Conservation (phyloP, 2,888 invertebrate species). For the Lochmaea crataegi region DNA sequence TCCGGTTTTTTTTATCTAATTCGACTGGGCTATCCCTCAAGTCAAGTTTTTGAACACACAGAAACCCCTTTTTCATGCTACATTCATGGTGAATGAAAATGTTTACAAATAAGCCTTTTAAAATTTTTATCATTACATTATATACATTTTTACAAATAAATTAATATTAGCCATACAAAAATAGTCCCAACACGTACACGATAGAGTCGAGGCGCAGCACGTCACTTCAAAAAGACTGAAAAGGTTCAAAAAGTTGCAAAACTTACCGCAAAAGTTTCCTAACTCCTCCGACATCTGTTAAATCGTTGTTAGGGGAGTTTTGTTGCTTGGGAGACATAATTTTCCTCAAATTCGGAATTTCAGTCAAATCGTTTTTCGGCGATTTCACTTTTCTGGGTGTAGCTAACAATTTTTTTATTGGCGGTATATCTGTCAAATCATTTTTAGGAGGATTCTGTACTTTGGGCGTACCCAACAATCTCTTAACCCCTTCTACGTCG, state of each 20-base stretch:
- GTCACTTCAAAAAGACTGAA: conserved; percentile 48
- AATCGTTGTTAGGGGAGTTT: conserved; percentile 44
- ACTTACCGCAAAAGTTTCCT: conserved; percentile 51
- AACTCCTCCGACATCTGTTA: conserved; percentile 43
- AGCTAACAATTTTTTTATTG: conserved; percentile 51
- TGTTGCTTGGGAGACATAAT: conserved; percentile 32
- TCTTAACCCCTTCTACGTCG: conserved; percentile 49
- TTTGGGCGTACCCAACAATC: conserved; percentile 49
- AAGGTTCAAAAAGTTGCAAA: conserved; percentile 43
- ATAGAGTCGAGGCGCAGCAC: too few relatives aligned
- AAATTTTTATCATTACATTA: too few relatives aligned
- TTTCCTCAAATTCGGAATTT: conserved; percentile 38
- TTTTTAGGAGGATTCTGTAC: conserved; percentile 48
- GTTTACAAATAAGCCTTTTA: too few relatives aligned
- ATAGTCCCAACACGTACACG: too few relatives aligned
- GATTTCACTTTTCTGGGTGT: conserved; percentile 40
- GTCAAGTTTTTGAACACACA: too few relatives aligned
- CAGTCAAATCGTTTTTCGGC: conserved; percentile 47
- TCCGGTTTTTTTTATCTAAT: too few relatives aligned
- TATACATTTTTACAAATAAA: too few relatives aligned
- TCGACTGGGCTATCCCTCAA: too few relatives aligned
- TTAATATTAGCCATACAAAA: too few relatives aligned
- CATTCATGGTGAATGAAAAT: too few relatives aligned
- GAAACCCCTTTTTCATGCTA: too few relatives aligned
- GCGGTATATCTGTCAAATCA: conserved; percentile 47